These are phyloP conservation scores for Cyclargus thomasi DNA, from an alignment of 1,140 invertebrate genomes.

Conservation along the genomic window DNA sequence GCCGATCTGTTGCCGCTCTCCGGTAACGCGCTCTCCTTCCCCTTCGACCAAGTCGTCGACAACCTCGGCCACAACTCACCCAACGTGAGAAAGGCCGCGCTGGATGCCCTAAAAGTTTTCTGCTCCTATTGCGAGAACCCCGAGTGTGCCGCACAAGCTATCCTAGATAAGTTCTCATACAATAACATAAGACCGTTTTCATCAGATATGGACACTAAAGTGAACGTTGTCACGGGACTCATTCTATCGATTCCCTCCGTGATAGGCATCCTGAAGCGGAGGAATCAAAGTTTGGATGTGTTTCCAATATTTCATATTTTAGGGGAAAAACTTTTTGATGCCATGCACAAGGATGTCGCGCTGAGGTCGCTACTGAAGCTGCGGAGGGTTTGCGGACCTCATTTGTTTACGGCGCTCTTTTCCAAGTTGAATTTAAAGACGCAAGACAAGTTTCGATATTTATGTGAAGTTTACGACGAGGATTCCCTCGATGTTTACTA, in stretches of 20 bases:
- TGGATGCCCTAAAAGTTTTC: slow-evolving; percentile 82
- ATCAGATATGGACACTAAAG: slow-evolving; percentile 74
- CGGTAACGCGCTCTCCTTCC: slow-evolving; percentile 78
- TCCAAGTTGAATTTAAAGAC: slow-evolving; percentile 71
- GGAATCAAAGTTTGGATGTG: slow-evolving; percentile 55
- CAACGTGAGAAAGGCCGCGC: slow-evolving; percentile 83
- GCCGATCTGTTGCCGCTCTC: slow-evolving; percentile 84
- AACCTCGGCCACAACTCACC: slow-evolving; percentile 85
- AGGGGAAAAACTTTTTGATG: slow-evolving; percentile 80
- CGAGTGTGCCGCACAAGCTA: slow-evolving; percentile 76
- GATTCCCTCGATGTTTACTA: slow-evolving; percentile 66
- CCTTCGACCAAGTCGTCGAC: slow-evolving; percentile 80
- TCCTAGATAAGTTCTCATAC: slow-evolving; percentile 80
- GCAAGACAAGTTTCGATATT: slow-evolving; percentile 79
- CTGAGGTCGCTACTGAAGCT: slow-evolving; percentile 81
- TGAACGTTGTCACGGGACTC: slow-evolving; percentile 80
- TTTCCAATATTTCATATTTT: slow-evolving; percentile 76
- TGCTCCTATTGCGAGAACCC: slow-evolving; percentile 77
- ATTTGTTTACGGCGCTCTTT: slow-evolving; percentile 77
- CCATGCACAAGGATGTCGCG: slow-evolving; percentile 81
- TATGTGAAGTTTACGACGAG: slow-evolving; percentile 81
- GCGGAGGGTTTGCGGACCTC: slow-evolving; percentile 77
- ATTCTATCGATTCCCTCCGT: slow-evolving; percentile 81
- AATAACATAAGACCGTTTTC: slow-evolving; percentile 69
- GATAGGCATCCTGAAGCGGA: slow-evolving; percentile 73